These are phyloP conservation scores for Drosophila elegans DNA, from an alignment of 1,140 invertebrate genomes.

Conservation along the genomic window DNA sequence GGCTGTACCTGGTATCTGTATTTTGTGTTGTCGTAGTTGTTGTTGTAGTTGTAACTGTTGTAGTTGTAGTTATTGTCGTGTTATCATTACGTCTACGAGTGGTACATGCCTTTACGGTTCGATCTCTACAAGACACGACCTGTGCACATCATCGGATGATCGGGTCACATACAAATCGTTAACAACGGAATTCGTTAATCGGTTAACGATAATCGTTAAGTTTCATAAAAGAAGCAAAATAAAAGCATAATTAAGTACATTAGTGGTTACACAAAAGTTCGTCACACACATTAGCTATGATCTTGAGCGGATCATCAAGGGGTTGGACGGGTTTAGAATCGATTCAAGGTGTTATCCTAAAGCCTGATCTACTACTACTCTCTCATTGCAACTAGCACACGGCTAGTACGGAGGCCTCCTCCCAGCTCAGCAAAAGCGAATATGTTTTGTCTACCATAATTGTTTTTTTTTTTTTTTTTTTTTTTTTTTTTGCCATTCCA, in stretches of 20 bases:
- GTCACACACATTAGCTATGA: constrained; percentile 7
- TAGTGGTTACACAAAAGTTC: constrained; percentile 28
- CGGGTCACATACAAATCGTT: constrained; percentile 39
- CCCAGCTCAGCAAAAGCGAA: constrained; percentile 28
- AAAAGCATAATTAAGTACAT: constrained; percentile 57
- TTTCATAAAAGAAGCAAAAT: constrained; percentile 49
- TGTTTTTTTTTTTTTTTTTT: constrained; percentile 3
- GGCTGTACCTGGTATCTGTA: constrained; percentile 80
- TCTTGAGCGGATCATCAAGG: constrained; percentile 6
- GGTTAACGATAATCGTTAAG: constrained; percentile 34
- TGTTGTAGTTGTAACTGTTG: constrained; percentile 59
- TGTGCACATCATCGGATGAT: constrained; percentile 56
- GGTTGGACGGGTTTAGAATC: background rate
- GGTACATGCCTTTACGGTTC: constrained; percentile 78
- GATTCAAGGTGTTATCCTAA: constrained; percentile 1
- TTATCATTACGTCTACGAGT: constrained; percentile 77
- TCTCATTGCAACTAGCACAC: constrained; percentile 43
- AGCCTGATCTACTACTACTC: constrained; percentile 32
- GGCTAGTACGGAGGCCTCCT: constrained; percentile 1
- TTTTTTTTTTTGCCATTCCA: constrained; percentile 28
- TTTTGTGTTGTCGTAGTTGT: constrained; percentile 78
- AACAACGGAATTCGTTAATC: constrained; percentile 31
- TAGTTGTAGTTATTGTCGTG: constrained; percentile 77
- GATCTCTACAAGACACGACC: constrained; percentile 80
- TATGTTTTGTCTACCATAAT: constrained; percentile 15